Base-by-base conservation (phyloP, 2,888 invertebrate genomes). In the Leuctra nigra region DNA sequence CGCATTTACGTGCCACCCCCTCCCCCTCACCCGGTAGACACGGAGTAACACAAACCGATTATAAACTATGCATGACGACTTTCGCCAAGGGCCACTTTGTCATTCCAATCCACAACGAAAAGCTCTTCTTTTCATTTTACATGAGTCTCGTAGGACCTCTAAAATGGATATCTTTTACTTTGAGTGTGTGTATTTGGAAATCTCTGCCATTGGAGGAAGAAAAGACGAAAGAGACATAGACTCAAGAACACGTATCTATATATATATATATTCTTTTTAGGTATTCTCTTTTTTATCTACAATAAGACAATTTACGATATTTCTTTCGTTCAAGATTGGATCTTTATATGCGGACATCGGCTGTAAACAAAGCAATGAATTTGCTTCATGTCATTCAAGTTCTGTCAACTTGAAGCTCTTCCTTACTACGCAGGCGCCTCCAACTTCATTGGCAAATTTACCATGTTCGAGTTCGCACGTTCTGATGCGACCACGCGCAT, bases 111-210 rank as follows among this genome's bases (percentile, higher is more conserved):
- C 47, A 47, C 47, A 23, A 47, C 47, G 23, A 11, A 16, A 25
- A 47, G 47, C 50, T 35, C 50, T 50, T 50, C 50, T 50, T 35
- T 50, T 50, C 50, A 50, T 50, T 35, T 50, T 35, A 50, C 50
- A 50, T 35, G 50, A 50, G 35, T 35, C 50, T 50, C 50, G 7
- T 16, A 20, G 50, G 50, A 35, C 33, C 16, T 16, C 29, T 50
- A 33, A 50, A 50, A 50, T 35, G 50, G 50, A 50, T 50, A 50
- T 50, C 50, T 50, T 50, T 50, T 50, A 50, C 35, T 50, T 50
- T 50, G 50, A 50, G 50, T 33, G 50, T 50, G 50, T 50, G 50
- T 50, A 50, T 50, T 50, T 50, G 50, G 33, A 35, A 50, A 50
- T 50, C 50, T 50, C 33, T 50, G 35, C 50, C 35, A 33, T 13